Conservation (phyloP, 2,888 invertebrate species). For the Yponomeuta evonymella region DNA sequence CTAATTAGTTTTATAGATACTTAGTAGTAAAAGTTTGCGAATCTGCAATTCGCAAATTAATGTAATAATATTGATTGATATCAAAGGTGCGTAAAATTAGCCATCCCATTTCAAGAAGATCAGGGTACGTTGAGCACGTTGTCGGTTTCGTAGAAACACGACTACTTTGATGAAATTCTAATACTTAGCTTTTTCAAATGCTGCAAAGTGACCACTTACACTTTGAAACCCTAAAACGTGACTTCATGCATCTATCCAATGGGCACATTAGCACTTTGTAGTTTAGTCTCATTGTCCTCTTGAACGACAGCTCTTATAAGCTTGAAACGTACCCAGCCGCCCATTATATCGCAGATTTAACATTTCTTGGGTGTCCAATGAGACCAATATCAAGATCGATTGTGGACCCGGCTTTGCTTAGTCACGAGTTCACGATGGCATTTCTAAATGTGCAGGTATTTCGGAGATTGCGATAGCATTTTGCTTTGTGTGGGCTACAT, state of each 20-base stretch:
- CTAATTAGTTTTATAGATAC: no score
- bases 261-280: background rate
- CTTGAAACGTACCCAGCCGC: background rate
- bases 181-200: no score
- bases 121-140: no score
- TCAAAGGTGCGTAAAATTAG: no score
- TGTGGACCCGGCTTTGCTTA: background rate
- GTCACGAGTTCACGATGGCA: conserved; percentile 10
- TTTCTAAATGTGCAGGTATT: conserved; percentile 6
- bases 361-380: background rate
- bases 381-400: conserved; percentile 7
- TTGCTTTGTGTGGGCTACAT: background rate
- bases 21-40: background rate
- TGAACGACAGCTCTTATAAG: background rate
- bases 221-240: background rate
- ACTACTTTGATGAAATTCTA: no score
- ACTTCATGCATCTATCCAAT: background rate
- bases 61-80: no score
- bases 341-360: background rate
- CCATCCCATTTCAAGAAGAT: no score
- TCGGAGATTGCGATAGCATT: conserved; percentile 1
- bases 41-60: no score
- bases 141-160: no score
- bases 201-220: no score
- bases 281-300: background rate